Evolutionary conservation across 2,888 invertebrate genomes (phyloP).

Genomic region (Graphium colonna): DNA sequence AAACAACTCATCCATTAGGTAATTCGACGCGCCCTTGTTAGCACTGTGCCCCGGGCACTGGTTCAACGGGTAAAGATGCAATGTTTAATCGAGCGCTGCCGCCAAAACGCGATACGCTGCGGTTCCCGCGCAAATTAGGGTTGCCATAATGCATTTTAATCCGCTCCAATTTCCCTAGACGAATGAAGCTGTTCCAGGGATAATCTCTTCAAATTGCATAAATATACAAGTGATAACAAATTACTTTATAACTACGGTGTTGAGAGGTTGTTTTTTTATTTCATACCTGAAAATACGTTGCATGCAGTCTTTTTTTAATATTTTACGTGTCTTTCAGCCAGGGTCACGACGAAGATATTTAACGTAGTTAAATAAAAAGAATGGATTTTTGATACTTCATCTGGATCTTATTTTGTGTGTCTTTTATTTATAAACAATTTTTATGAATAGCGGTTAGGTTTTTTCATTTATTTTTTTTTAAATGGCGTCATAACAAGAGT

Average conservation of each 20-base stretch:
- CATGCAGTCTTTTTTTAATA: too few relatives aligned
- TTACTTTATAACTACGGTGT: background rate
- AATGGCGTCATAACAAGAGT: too few relatives aligned
- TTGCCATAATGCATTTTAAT: constrained; percentile 24
- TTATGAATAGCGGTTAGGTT: too few relatives aligned
- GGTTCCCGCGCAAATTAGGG: constrained; percentile 21
- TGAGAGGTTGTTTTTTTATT: background rate
- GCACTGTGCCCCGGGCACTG: constrained; percentile 33
- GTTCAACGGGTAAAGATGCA: constrained; percentile 34
- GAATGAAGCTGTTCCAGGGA: constrained; percentile 1
- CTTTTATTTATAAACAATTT: background rate
- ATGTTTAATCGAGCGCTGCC: constrained; percentile 28
- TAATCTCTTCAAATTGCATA: constrained; percentile 2
- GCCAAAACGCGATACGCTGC: constrained; percentile 20
- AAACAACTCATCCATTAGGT: constrained; percentile 36
- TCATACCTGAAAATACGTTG: too few relatives aligned
- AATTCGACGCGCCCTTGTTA: constrained; percentile 33
- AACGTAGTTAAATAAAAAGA: too few relatives aligned
- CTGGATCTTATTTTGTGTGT: background rate
- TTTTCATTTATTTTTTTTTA: too few relatives aligned
- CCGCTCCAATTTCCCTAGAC: constrained; percentile 19
- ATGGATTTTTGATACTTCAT: too few relatives aligned
- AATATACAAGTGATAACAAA: background rate
- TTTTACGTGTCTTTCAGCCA: too few relatives aligned
- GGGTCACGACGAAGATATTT: too few relatives aligned